Evolutionary conservation across 2,113 vertebrate species (phyloP).

Genomic region (Fregata magnificens): DNA sequence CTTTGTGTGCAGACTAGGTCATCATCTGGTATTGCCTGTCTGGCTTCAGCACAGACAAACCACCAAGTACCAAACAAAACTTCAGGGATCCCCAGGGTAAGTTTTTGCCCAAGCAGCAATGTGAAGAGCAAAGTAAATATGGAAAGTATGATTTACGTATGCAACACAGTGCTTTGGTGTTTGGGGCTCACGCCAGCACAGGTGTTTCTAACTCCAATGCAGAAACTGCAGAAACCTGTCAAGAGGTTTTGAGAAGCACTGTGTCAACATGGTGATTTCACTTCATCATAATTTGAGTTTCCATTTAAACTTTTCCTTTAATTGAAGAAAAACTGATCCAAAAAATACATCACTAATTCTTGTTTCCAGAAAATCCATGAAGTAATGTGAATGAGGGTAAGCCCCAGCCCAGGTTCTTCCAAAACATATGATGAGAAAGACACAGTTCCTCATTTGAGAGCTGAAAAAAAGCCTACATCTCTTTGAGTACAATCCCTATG

Average conservation of each 20-base stretch:
- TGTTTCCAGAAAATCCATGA: not conserved
- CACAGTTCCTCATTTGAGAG: not conserved
- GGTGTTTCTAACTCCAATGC: not conserved
- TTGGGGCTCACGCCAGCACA: not conserved
- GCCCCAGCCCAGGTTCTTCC: not conserved
- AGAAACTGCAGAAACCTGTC: not conserved
- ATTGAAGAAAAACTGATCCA: not conserved
- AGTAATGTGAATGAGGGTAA: not conserved
- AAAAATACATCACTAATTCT: not conserved
- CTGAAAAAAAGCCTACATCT: not conserved
- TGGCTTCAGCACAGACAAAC: not conserved
- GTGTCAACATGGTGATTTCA: not conserved
- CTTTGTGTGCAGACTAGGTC: not conserved
- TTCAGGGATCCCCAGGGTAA: not conserved
- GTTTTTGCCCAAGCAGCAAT: not conserved
- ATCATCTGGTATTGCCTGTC: not conserved
- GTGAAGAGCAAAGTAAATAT: not conserved
- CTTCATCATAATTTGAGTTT: not conserved
- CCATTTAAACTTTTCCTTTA: not conserved
- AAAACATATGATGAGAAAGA: not conserved
- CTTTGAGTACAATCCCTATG: not conserved
- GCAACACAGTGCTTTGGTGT: not conserved
- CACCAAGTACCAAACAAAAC: not conserved
- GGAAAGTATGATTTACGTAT: not conserved
- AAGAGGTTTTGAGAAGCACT: not conserved